These are phyloP conservation scores for Hyles euphorbiae DNA, from an alignment of 1,140 invertebrate species.

Conservation along the genomic window DNA sequence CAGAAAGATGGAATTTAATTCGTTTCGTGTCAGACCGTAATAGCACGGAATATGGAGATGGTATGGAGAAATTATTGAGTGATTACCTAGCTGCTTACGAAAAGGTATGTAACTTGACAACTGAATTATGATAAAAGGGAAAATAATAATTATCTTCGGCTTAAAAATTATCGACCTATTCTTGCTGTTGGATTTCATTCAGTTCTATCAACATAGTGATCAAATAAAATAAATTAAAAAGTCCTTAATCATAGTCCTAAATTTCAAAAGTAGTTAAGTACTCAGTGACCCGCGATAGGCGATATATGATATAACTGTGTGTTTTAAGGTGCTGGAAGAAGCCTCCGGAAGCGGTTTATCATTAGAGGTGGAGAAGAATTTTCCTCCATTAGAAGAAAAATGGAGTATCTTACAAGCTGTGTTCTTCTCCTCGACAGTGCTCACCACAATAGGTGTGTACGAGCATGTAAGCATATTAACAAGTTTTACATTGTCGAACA, in stretches of 20 bases:
- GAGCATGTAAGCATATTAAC: conserved; percentile 60
- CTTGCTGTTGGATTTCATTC: too few relatives aligned
- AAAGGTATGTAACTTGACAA: conserved; percentile 47
- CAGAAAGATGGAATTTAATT: conserved; percentile 59
- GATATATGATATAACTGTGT: conserved; percentile 4
- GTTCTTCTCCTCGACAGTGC: conserved; percentile 89
- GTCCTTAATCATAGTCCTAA: too few relatives aligned
- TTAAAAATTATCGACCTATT: too few relatives aligned
- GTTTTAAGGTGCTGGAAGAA: conserved; percentile 76
- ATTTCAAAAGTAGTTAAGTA: too few relatives aligned
- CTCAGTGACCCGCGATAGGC: not conserved
- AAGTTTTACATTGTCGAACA: not conserved
- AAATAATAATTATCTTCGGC: too few relatives aligned
- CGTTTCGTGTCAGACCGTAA: conserved; percentile 67
- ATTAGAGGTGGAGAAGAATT: conserved; percentile 74
- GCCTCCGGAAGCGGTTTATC: conserved; percentile 79
- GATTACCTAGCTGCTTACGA: conserved; percentile 78
- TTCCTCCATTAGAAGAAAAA: conserved; percentile 77
- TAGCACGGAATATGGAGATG: conserved; percentile 74
- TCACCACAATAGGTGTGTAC: conserved; percentile 87
- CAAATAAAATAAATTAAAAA: too few relatives aligned
- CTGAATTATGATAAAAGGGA: too few relatives aligned
- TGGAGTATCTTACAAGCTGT: conserved; percentile 88
- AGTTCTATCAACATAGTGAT: too few relatives aligned
- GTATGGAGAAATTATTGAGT: conserved; percentile 76